phyloP scores from a whole-genome alignment of 2,113 vertebrate genomes.

The Etheostoma spectabile region DNA sequence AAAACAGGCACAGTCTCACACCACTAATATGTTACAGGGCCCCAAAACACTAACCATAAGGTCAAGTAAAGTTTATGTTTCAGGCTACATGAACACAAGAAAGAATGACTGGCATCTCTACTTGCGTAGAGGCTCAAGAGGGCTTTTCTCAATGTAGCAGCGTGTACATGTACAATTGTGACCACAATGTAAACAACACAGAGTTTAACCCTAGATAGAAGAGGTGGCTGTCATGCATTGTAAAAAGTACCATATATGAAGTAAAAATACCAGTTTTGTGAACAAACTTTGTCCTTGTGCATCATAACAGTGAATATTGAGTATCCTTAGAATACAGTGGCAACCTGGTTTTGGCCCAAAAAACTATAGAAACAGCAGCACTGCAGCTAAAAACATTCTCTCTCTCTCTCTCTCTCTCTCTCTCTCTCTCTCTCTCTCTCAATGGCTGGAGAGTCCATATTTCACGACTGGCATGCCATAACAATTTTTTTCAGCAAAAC shows the following conservation, averaged over 20 bases:
- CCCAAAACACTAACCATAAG: conserved; percentile 21
- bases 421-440: background rate
- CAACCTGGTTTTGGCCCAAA: conserved; percentile 5
- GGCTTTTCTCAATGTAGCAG: conserved; percentile 11
- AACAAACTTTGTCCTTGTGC: background rate
- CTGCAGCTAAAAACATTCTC: conserved; percentile 35
- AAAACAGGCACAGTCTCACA: background rate
- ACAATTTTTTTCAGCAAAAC: conserved; percentile 52
- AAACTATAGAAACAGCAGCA: conserved; percentile 37
- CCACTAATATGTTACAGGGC: conserved; percentile 1
- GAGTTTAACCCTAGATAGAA: conserved; percentile 2
- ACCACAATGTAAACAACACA: conserved; percentile 1
- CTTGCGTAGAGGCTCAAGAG: conserved; percentile 10
- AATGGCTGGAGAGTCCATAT: conserved; percentile 41
- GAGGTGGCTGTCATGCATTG: background rate
- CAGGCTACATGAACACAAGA: conserved; percentile 52
- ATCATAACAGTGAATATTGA: background rate
- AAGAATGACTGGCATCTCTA: conserved; percentile 58
- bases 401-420: conserved; percentile 2
- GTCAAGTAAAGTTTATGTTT: conserved; percentile 44
- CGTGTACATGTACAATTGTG: conserved; percentile 19
- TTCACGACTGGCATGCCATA: conserved; percentile 38
- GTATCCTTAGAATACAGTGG: background rate
- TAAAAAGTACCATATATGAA: background rate
- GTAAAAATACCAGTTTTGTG: conserved; percentile 1